Base-by-base conservation (phyloP, 1,140 invertebrate genomes). In the Ceratina japonica region DNA sequence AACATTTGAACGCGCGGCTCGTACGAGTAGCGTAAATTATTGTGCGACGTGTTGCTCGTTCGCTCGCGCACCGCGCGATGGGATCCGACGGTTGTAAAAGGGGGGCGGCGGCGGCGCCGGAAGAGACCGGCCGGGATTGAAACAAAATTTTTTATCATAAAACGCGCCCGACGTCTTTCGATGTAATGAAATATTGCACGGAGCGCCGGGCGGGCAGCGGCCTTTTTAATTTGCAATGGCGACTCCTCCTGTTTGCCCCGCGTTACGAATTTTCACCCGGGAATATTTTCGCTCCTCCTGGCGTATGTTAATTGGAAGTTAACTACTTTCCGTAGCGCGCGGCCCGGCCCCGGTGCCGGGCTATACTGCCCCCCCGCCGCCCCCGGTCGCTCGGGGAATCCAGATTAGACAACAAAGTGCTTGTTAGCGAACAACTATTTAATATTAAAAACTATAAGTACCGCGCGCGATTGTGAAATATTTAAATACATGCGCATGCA, bases 381-480 rank as follows among this genome's bases (percentile, higher is more conserved):
- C 37, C 10, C 37, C 37, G 37, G 37, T 44, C 15, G 63, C n/a
- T 20, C 49, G 27, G 24, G 2, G 49, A 44, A 49, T 58, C 63
- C 80, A 77, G 74, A 73, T 54, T 56, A 76, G 62, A 62, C 72
- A 71, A 83, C 83, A 83, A 84, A 84, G 78, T 83, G 78, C 37
- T 71, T 68, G 82, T 83, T 75, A 78, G 81, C 59, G 61, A 80
- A 75, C 71, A 79, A 56, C 61, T 82, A 61, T 80, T 84, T 75
- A 80, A 84, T 84, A 83, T 83, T 83, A 83, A 84, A 84, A 84
- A 83, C 54, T 80, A 83, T 74, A 69, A 64, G 71, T 22, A 66
- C 76, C 75, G 71, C 65, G 73, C 63, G 78, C 74, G 77, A 83
- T 79, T 83, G 69, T 83, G 66, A 84, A 84, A 83, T 83, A 80